Percentiles rank a stretch among this genome's conserved stretches.
phyloP scores from a whole-genome alignment of 1,140 invertebrate species.

The Tenebrio molitor region DNA sequence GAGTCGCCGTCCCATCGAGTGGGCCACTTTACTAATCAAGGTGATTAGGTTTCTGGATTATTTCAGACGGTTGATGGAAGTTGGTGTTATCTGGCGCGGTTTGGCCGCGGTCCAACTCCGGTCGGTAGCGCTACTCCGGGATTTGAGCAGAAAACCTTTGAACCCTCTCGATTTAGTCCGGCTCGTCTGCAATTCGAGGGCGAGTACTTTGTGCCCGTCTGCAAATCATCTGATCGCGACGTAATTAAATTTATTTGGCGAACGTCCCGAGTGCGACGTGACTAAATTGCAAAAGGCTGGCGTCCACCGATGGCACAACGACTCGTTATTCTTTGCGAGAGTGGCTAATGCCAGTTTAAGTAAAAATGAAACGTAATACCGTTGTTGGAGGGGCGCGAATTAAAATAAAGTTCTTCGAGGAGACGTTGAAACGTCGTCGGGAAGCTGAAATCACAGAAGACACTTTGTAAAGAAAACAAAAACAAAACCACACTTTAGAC shows the following conservation, averaged over 20 bases:
- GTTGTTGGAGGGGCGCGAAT: neutral
- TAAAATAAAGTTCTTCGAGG: constrained; percentile 18
- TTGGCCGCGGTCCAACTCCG: constrained; percentile 48
- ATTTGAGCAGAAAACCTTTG: neutral
- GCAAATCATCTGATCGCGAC: neutral
- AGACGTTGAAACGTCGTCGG: constrained; percentile 9
- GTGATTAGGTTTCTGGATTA: constrained; percentile 20
- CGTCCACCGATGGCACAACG: neutral
- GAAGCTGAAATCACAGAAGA: constrained; percentile 31
- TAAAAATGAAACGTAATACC: constrained; percentile 9
- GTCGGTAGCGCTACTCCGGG: neutral
- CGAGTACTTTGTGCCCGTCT: neutral
- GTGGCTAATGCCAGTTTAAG: neutral
- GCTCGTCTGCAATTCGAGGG: constrained; percentile 39
- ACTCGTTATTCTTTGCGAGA: neutral
- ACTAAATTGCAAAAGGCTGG: too few species aligned
- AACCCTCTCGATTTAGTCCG: neutral
- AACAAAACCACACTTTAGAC: constrained; percentile 39
- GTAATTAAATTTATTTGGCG: constrained; percentile 11
- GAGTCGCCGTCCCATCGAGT: too few species aligned
- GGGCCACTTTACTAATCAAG: constrained; percentile 2
- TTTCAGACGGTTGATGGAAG: constrained; percentile 7
- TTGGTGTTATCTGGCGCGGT: constrained; percentile 22
- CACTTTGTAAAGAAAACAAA: constrained; percentile 37
- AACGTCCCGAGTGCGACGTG: neutral